These are phyloP conservation scores for Lagenorhynchus albirostris DNA, from an alignment of 2,113 vertebrate genomes.

Conservation along the genomic window DNA sequence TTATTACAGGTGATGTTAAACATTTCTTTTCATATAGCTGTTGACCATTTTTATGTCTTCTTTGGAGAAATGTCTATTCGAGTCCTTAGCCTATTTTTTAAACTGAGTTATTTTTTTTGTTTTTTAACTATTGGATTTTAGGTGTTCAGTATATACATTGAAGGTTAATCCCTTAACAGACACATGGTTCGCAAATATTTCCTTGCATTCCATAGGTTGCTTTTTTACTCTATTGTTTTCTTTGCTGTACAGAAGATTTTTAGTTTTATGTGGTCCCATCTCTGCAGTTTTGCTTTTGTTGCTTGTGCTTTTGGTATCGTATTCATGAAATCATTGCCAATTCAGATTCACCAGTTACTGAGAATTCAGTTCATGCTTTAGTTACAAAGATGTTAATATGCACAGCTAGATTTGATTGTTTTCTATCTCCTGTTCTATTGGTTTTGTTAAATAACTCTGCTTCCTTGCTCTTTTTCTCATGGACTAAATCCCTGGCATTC, in stretches of 20 bases:
- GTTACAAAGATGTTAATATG: background rate
- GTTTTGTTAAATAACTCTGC: background rate
- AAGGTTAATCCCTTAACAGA: background rate
- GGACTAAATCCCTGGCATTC: background rate
- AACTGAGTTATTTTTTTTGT: background rate
- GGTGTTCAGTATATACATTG: background rate
- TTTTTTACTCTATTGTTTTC: background rate
- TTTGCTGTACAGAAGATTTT: background rate
- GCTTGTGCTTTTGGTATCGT: background rate
- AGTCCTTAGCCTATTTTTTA: background rate
- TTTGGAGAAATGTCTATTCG: background rate
- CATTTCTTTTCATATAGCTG: background rate
- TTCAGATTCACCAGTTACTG: background rate
- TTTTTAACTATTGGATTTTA: background rate
- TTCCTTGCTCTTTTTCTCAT: background rate
- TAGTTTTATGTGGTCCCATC: background rate
- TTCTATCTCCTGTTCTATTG: background rate
- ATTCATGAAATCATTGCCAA: background rate
- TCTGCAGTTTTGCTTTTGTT: background rate
- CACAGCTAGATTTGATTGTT: background rate
- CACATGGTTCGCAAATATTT: background rate
- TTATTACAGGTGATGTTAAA: background rate
- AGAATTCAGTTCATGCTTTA: background rate
- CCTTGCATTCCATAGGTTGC: background rate
- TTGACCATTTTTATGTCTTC: background rate